phyloP scores from a whole-genome alignment of 1,140 invertebrate genomes.

The Aphaenogaster floridana region DNA sequence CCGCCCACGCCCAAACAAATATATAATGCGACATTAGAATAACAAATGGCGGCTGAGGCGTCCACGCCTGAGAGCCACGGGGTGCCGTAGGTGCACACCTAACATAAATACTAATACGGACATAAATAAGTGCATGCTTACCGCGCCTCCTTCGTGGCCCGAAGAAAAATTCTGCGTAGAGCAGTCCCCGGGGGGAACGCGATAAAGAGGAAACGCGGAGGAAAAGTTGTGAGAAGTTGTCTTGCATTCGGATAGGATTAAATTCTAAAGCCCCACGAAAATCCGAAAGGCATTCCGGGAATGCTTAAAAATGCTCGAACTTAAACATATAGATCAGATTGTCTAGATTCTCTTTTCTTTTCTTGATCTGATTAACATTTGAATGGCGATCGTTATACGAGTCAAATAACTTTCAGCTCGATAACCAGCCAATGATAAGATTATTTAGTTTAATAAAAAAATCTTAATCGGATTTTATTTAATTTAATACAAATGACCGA shows the following conservation, averaged over 20 bases:
- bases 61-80: constrained; percentile 81
- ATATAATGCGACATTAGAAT: constrained; percentile 84
- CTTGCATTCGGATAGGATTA: constrained; percentile 35
- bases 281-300: neutral
- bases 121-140: constrained; percentile 81
- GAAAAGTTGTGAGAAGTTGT: constrained; percentile 39
- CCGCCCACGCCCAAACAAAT: constrained; percentile 83
- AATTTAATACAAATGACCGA: neutral
- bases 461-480: neutral
- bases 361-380: neutral
- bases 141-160: constrained; percentile 46
- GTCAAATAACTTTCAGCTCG: neutral
- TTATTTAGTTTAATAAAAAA: neutral
- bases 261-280: constrained; percentile 14
- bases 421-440: neutral
- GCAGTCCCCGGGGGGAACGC: constrained; percentile 25
- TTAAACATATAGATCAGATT: neutral
- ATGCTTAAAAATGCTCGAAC: neutral
- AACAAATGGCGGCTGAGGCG: constrained; percentile 83
- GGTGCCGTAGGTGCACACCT: constrained; percentile 74
- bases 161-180: constrained; percentile 58
- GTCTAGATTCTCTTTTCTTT: neutral
- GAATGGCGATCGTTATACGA: neutral
- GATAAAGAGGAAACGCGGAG: constrained; percentile 12
- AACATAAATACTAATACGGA: constrained; percentile 76